These are phyloP conservation scores for Oligia strigilis DNA, from an alignment of 2,888 invertebrate genomes.

Conservation along the genomic window DNA sequence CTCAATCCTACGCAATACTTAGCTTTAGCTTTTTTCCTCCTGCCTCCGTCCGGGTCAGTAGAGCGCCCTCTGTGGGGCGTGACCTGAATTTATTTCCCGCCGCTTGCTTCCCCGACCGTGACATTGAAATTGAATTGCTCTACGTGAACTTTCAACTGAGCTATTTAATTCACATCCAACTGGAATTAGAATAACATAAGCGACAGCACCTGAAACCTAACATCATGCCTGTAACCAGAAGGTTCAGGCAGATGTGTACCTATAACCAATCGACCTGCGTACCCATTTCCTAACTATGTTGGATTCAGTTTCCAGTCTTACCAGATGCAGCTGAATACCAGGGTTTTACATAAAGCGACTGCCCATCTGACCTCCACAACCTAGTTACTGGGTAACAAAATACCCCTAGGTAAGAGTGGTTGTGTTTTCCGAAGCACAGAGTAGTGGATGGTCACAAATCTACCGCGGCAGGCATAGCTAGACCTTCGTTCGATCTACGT, in stretches of 20 bases:
- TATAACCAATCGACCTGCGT: background rate
- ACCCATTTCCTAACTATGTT: background rate
- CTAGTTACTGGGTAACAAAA: background rate
- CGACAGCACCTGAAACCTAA: background rate
- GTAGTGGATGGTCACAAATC: too few species aligned
- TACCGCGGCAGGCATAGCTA: too few species aligned
- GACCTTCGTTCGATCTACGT: too few species aligned
- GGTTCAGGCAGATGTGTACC: background rate
- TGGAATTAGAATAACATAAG: background rate
- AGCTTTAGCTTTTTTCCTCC: background rate
- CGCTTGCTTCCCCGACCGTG: background rate
- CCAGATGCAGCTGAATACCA: too few species aligned
- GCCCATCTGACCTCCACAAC: too few species aligned
- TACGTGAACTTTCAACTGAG: background rate
- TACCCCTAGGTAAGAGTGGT: too few species aligned
- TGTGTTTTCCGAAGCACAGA: too few species aligned
- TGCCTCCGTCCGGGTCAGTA: background rate
- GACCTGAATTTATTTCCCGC: conserved; percentile 23
- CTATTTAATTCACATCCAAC: background rate
- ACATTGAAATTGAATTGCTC: conserved; percentile 19
- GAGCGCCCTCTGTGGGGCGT: conserved; percentile 20
- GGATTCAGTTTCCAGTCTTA: background rate
- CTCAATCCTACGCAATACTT: background rate
- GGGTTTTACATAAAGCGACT: too few species aligned
- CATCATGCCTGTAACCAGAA: too few species aligned